Evolutionary conservation across 2,113 vertebrate species (phyloP).

Genomic region (Sylvilagus bachmani): DNA sequence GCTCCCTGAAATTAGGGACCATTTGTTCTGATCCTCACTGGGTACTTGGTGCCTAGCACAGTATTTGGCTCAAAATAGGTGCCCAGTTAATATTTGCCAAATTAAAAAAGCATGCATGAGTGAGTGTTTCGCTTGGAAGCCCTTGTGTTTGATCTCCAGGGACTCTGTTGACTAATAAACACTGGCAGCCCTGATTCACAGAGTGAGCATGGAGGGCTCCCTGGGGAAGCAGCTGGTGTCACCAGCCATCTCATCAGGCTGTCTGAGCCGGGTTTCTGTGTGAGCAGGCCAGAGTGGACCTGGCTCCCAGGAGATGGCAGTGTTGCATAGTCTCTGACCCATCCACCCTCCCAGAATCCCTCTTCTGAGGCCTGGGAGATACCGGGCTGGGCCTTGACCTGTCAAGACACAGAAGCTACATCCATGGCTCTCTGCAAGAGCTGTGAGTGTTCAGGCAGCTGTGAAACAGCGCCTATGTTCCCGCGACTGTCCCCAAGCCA

Average conservation of each 20-base stretch:
- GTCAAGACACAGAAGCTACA: background rate
- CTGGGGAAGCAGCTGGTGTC: background rate
- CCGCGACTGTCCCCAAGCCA: background rate
- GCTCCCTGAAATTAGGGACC: background rate
- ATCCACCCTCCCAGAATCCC: background rate
- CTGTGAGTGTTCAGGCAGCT: conserved; percentile 2
- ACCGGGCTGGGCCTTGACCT: background rate
- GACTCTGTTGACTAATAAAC: conserved; percentile 4
- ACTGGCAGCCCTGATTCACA: background rate
- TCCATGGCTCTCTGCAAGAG: background rate
- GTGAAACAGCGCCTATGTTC: conserved; percentile 24
- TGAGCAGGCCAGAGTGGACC: background rate
- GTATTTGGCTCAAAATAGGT: background rate
- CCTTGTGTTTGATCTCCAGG: background rate
- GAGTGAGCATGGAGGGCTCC: background rate
- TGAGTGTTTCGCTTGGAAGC: background rate
- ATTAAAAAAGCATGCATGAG: background rate
- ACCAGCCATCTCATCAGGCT: background rate
- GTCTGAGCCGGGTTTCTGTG: background rate
- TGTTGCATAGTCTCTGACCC: conserved; percentile 56
- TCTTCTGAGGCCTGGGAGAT: background rate
- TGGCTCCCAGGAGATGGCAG: conserved; percentile 78
- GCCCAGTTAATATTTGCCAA: background rate
- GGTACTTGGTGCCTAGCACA: background rate
- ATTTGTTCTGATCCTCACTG: background rate